These are phyloP conservation scores for Chouioia cunea DNA, from an alignment of 2,888 invertebrate species.

Conservation along the genomic window DNA sequence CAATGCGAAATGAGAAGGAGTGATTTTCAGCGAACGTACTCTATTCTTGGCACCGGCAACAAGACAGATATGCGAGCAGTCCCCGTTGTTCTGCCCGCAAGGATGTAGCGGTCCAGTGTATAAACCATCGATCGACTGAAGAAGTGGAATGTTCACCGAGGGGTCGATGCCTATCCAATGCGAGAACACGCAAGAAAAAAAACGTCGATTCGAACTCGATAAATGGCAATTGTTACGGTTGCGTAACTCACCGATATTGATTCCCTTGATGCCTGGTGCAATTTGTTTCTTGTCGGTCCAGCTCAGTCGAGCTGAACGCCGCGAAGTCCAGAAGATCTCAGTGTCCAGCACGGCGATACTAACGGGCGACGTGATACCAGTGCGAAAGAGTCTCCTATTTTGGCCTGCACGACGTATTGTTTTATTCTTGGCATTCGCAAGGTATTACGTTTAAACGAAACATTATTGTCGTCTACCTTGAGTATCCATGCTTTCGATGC, in stretches of 20 bases:
- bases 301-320: slow-evolving; percentile 72
- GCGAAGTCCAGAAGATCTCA: slow-evolving; percentile 79
- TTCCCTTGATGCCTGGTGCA: slow-evolving; percentile 62
- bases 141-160: slow-evolving; percentile 66
- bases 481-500: slow-evolving; percentile 76
- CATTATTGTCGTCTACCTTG: slow-evolving; percentile 69
- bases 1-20: too few species aligned
- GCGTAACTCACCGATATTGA: slow-evolving; percentile 63
- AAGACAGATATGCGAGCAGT: slow-evolving; percentile 83
- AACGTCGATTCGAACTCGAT: not conserved
- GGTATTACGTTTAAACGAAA: not conserved
- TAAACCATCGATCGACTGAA: slow-evolving; percentile 70
- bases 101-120: slow-evolving; percentile 68
- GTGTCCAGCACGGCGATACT: slow-evolving; percentile 75
- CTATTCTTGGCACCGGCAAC: slow-evolving; percentile 59
- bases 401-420: slow-evolving; percentile 18
- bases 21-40: slow-evolving; percentile 43
- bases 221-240: too few species aligned
- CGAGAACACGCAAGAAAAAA: not conserved
- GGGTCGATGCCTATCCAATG: slow-evolving; percentile 61
- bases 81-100: slow-evolving; percentile 74
- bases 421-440: too few species aligned
- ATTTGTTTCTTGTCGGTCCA: slow-evolving; percentile 72
- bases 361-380: slow-evolving; percentile 68
- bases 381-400: slow-evolving; percentile 62